Evolutionary conservation across 2,797 vertebrate species (phyloP), one percentile per base, ranked within the genome.

Genomic region (Stomatorhinus walkeri): DNA sequence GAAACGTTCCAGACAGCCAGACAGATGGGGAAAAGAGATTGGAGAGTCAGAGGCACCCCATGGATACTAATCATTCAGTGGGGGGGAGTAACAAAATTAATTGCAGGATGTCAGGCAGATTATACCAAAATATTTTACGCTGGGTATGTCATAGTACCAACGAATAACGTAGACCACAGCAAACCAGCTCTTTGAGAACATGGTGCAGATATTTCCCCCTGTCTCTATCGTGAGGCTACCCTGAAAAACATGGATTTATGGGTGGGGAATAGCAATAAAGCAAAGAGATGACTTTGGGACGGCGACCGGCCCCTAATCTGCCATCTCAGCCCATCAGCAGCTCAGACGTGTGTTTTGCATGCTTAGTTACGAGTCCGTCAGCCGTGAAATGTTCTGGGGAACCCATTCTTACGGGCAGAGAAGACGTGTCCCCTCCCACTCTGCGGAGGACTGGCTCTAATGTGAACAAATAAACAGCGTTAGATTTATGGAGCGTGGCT

Each of bases 341-440:
- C 92, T 93, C 68, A 48, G 51, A 90, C 79, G 87, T 93, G 92
- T 91, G 92, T 91, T 90, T 94, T 93, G 91, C 91, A 92, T 0
- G 19, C 88, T 76, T 87, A 87, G 85, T 94, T 92, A 93, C 90
- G 92, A 95, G 89, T 93, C 93, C 94, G 90, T 95, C 91, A 90
- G 90, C 90, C 92, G 91, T 93, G 90, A 95, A 95, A 96, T 94
- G 94, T 92, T 93, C 91, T 93, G 93, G 94, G 94, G 93, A 94
- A 94, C 92, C 92, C 87, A 88, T 93, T 94, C 91, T 92, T 93
- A 95, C 92, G 94, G 92, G 91, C 93, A 43, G 89, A 91, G 93
- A 91, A 93, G 93, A 88, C 94, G 94, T 94, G 91, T 91, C 79
- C 8, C 64, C 92, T 92, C 90, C 89, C 84, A 87, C 85, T 76